Evolutionary conservation across 2,888 invertebrate genomes (phyloP), one percentile per base, ranked within the genome.

Genomic region (Hypselothyrea guttata): DNA sequence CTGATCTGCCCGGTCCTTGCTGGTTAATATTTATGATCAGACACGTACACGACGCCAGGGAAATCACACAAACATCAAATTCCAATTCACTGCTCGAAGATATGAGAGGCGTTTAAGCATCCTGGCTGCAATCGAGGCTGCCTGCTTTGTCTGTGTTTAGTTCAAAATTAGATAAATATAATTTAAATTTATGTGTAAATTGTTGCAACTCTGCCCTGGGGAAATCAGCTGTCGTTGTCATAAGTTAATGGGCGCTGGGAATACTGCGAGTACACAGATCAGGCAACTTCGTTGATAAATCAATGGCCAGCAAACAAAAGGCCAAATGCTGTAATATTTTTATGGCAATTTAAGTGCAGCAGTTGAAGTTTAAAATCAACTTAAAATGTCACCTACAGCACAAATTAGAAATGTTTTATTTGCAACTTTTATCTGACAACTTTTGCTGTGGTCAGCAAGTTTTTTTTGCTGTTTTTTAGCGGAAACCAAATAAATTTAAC

Each of bases 221-320:
- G 78, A 78, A 78, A 78, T 78, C 77, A 78, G 51, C 44, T 66
- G 74, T 56, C 71, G 74, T 74, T 78, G 84, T 78, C 77, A 83
- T 47, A 56, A 83, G 62, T 74, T 78, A 83, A 78, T 83, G 57
- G 69, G 74, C 68, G 60, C 58, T 71, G 78, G 78, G 78, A 78
- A 74, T 83, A 64, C 44, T 45, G 12, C 11, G 13, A 33, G 15
- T 18, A 11, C 13, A 31, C n/a, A 13, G 13, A 15, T 12, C 13
- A 5, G 37, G 2, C 27, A 27, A n/a, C 7, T 13, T 46, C 22
- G 22, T 42, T 30, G 52, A 64, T 70, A 70, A 73, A 66, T 74
- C 59, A 38, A 38, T 38, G 38, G 22, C 22, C 5, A 2, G 5
- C 22, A 22, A n/a, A 22, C n/a, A 11, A 16, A 7, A 38, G 16